Percentiles rank a stretch among this genome's conserved stretches.
phyloP scores from a whole-genome alignment of 2,888 invertebrate species.

The Philopedon plagiatum region DNA sequence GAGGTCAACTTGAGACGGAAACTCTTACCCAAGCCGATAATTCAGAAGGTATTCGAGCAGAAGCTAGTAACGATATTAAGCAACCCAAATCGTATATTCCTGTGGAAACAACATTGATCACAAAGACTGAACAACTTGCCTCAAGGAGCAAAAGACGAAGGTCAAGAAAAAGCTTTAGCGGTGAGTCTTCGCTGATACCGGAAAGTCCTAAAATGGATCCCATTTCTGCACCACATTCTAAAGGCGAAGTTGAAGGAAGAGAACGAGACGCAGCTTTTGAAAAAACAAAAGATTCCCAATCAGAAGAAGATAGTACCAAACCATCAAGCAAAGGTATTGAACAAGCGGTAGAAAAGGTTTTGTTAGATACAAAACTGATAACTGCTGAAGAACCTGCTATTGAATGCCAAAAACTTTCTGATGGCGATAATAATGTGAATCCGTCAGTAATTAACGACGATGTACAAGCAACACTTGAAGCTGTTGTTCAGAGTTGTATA shows the following conservation, averaged over 20 bases:
- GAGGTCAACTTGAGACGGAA: not conserved
- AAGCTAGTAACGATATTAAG: not conserved
- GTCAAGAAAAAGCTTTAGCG: not conserved
- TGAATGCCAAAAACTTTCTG: too few relatives aligned
- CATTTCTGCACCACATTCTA: not conserved
- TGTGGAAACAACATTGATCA: not conserved
- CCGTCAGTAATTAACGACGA: not conserved
- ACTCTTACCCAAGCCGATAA: not conserved
- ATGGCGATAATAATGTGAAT: not conserved
- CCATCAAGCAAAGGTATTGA: not conserved
- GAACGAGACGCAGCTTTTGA: not conserved
- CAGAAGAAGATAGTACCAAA: not conserved
- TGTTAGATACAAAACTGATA: not conserved
- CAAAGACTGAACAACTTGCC: not conserved
- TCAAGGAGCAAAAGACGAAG: slow-evolving; percentile 2
- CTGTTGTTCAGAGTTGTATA: not conserved
- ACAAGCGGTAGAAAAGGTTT: not conserved
- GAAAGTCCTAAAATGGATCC: not conserved
- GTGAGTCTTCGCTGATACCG: not conserved
- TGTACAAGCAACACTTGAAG: not conserved
- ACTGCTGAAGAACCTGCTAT: too few relatives aligned
- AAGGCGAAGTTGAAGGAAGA: not conserved
- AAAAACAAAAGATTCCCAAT: not conserved
- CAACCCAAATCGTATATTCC: not conserved
- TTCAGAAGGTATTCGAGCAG: not conserved